phyloP scores from a whole-genome alignment of 2,888 invertebrate genomes.

The Merodon equestris region DNA sequence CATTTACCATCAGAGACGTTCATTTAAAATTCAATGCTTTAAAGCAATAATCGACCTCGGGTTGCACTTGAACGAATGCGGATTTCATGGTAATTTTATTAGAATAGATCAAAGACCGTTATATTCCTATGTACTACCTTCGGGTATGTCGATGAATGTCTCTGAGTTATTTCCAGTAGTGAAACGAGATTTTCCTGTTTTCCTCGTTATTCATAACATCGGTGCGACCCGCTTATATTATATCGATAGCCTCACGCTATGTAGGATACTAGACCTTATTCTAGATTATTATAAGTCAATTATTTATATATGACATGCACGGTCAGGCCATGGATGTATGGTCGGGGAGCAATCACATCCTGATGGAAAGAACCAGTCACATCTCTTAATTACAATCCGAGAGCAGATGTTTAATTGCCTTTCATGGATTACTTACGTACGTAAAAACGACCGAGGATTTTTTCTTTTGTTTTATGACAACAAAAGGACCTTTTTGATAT shows the following conservation, averaged over 20 bases:
- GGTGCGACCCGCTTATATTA: too few species aligned
- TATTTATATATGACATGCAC: too few species aligned
- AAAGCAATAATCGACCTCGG: constrained; percentile 36
- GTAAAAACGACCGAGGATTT: too few species aligned
- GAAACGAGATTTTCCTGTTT: neutral
- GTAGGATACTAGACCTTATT: too few species aligned
- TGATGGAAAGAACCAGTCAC: too few species aligned
- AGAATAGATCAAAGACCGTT: neutral
- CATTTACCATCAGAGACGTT: constrained; percentile 79
- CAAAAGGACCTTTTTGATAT: neutral
- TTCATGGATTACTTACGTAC: too few species aligned
- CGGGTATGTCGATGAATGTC: constrained; percentile 51
- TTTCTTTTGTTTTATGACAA: neutral
- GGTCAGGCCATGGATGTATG: too few species aligned
- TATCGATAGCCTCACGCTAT: too few species aligned
- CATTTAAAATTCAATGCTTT: constrained; percentile 74
- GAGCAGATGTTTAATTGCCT: constrained; percentile 15
- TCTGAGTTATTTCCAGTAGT: constrained; percentile 52
- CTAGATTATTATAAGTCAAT: constrained; percentile 62
- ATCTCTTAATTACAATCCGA: constrained; percentile 15
- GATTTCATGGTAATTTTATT: constrained; percentile 3
- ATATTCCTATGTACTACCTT: neutral
- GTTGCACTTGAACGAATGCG: constrained; percentile 30
- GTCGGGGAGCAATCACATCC: too few species aligned
- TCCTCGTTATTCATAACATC: too few species aligned